These are phyloP conservation scores for Apocheima hispidaria DNA, from an alignment of 2,888 invertebrate species.

Conservation along the genomic window DNA sequence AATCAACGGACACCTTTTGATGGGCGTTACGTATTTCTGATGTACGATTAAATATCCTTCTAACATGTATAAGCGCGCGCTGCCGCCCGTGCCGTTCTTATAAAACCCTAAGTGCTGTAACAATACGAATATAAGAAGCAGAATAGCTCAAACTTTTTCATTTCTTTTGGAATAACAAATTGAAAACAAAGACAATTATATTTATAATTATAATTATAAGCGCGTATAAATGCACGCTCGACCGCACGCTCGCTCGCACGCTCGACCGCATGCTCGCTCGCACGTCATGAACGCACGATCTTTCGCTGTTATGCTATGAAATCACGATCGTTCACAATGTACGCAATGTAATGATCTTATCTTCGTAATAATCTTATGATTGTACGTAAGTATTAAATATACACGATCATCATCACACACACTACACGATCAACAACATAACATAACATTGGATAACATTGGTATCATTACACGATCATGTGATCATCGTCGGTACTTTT, in stretches of 20 bases:
- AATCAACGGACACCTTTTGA: not conserved
- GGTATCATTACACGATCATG: not conserved
- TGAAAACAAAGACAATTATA: slow-evolving; percentile 11
- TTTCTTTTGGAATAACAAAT: slow-evolving; percentile 22
- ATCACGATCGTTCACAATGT: not conserved
- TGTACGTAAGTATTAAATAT: too few relatives aligned
- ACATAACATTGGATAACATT: too few relatives aligned
- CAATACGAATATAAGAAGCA: slow-evolving; percentile 32
- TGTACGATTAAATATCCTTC: slow-evolving; percentile 41
- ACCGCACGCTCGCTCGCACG: not conserved
- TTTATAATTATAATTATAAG: too few relatives aligned
- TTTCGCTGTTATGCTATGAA: too few relatives aligned
- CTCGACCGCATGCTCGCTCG: not conserved
- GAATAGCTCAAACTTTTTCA: slow-evolving; percentile 22
- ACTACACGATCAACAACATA: too few relatives aligned
- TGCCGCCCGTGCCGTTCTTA: slow-evolving; percentile 63
- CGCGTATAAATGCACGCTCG: not conserved
- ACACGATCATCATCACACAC: too few relatives aligned
- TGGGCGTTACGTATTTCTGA: not conserved
- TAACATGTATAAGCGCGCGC: slow-evolving; percentile 73
- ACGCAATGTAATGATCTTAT: too few relatives aligned
- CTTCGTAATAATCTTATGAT: too few relatives aligned
- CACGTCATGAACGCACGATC: not conserved
- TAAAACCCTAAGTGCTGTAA: slow-evolving; percentile 37
- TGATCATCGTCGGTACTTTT: too few relatives aligned